Conservation (phyloP, 37 sponge, comb jelly and placozoan species). For the Haliclona indistincta region DNA sequence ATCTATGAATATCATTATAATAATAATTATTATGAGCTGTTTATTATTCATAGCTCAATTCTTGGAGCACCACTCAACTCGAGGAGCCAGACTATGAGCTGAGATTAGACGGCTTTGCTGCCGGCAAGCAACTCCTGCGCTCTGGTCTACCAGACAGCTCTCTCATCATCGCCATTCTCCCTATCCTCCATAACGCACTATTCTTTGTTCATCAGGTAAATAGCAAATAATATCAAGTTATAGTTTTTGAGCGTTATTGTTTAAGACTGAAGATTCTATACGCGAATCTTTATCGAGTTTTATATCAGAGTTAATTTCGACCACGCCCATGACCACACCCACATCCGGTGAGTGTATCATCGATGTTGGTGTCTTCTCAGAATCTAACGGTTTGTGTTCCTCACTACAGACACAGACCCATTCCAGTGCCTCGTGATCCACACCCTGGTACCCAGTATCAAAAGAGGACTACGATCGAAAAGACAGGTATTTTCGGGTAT, state of each 20-base stretch:
- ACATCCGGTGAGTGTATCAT: too few species aligned
- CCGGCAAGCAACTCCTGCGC: conserved; percentile 19
- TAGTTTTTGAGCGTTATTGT: too few species aligned
- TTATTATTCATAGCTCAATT: conserved; percentile 56
- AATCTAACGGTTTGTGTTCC: background rate
- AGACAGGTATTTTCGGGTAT: conserved; percentile 31
- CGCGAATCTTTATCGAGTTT: conserved; percentile 71
- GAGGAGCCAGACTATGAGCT: conserved; percentile 80
- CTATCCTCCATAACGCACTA: conserved; percentile 65
- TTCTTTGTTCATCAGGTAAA: conserved; percentile 57
- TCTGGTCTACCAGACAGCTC: background rate
- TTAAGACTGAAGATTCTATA: conserved; percentile 72
- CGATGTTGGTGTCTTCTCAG: too few species aligned
- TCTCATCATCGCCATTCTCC: conserved; percentile 49
- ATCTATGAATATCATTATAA: too few species aligned
- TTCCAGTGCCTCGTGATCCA: conserved; percentile 36
- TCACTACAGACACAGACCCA: conserved; percentile 20
- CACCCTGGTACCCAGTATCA: conserved; percentile 28
- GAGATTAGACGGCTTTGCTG: conserved; percentile 59
- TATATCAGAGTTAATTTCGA: too few species aligned
- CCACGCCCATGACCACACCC: too few species aligned
- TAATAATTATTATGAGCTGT: too few species aligned
- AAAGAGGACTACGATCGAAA: conserved; percentile 53
- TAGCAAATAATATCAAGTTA: background rate
- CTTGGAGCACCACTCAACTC: conserved; percentile 67